Base-by-base conservation (phyloP, 2,888 invertebrate species). In the Nephrocerus scutellatus region DNA sequence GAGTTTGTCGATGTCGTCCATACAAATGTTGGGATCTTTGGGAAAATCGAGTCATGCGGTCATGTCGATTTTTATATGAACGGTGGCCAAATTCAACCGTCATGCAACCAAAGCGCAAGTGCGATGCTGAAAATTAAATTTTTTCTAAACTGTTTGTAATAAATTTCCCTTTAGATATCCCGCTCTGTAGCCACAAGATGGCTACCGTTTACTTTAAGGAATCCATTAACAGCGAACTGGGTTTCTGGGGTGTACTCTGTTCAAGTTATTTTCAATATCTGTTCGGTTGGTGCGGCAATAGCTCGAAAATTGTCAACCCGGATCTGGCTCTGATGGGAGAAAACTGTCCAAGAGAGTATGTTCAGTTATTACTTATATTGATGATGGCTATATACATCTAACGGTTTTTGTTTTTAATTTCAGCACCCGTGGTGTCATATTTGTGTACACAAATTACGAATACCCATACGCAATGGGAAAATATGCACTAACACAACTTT, bases 61-160 rank as follows among this genome's bases (percentile, higher is more conserved):
- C 76, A 79, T 51, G 71, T 74, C 0, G 80, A 80, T 57, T 80
- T 79, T 54, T 80, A 78, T 49, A 53, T 70, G n/a, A 80, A 80
- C 54, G 79, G 79, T 6, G 54, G 54, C 10, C 50, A 53, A 30
- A 15, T 43, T 7, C 54, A 55, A 34, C 54, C 54, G 7, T 36
- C 39, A 1, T 55, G 55, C 28, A 44, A 49, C 34, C 36, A 29
- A n/a, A 34, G 43, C 25, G 47, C 43, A 36, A 55, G 55, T 54
- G 48, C 25, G 37, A 15, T n/a, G n/a, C n/a, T n/a, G n/a, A n/a
- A n/a, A n/a, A n/a, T n/a, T n/a, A n/a, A n/a, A 25, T 7, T n/a
- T 16, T 7, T n/a, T n/a, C n/a, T n/a, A n/a, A n/a, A n/a, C n/a
- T n/a, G n/a, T n/a, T n/a, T n/a, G n/a, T n/a, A n/a, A n/a, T n/a